These are phyloP conservation scores for Capreolus pygargus DNA, from an alignment of 2,113 vertebrate genomes.

Conservation along the genomic window DNA sequence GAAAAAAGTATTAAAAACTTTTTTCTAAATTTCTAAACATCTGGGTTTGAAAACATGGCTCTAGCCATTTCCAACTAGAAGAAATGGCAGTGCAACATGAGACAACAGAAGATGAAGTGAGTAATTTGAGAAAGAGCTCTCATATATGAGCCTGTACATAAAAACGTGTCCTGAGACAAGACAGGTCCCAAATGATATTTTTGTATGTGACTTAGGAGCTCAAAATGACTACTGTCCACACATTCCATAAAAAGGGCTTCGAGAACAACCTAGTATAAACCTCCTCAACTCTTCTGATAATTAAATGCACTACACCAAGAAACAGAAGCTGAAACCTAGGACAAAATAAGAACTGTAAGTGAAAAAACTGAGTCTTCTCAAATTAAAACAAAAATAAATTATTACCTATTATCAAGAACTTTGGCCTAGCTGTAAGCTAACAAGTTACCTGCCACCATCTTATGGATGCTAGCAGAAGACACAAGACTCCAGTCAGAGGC, in stretches of 20 bases:
- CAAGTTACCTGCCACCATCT: not conserved
- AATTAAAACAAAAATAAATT: conserved; percentile 12
- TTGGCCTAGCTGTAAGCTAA: not conserved
- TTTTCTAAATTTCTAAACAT: not conserved
- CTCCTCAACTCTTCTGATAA: not conserved
- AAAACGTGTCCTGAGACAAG: not conserved
- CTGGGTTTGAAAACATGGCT: not conserved
- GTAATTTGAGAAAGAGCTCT: not conserved
- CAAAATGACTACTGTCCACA: not conserved
- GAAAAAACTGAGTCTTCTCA: not conserved
- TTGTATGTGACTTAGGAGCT: not conserved
- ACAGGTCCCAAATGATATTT: not conserved
- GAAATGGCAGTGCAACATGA: not conserved
- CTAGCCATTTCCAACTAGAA: not conserved
- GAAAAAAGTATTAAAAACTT: not conserved
- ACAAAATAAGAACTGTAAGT: not conserved
- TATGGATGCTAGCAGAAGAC: not conserved
- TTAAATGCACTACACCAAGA: not conserved
- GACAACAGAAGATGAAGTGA: not conserved
- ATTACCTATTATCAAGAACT: not conserved
- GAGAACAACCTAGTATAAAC: not conserved
- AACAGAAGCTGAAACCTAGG: not conserved
- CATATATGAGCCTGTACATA: not conserved
- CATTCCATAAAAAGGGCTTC: not conserved
- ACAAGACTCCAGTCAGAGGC: not conserved